Evolutionary conservation across 2,113 vertebrate species (phyloP).

Genomic region (Ciconia maguari): DNA sequence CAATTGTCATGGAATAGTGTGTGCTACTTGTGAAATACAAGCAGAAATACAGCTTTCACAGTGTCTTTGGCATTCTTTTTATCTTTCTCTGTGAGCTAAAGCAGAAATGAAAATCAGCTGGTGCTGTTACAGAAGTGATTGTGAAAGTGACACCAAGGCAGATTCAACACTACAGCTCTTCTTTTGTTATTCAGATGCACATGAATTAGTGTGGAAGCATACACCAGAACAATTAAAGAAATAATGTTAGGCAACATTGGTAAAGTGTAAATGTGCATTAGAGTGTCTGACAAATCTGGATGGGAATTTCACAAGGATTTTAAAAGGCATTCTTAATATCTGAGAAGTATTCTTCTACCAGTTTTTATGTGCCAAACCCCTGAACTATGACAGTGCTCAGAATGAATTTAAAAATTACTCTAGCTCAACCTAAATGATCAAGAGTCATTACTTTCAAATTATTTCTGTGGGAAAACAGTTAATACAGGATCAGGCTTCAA

Average conservation of each 20-base stretch:
- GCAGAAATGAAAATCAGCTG: background rate
- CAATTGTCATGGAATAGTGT: background rate
- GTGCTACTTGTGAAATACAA: background rate
- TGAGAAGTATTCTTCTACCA: background rate
- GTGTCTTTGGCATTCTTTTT: background rate
- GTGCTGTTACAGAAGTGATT: background rate
- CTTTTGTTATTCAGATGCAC: background rate
- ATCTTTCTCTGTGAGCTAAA: background rate
- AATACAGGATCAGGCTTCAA: background rate
- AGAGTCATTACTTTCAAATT: background rate
- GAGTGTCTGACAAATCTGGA: background rate
- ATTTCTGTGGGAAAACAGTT: background rate
- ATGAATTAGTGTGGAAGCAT: background rate
- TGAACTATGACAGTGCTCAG: background rate
- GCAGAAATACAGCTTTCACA: background rate
- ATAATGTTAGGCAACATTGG: background rate
- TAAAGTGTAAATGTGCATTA: background rate
- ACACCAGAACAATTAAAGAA: background rate
- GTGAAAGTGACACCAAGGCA: background rate
- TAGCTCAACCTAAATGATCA: background rate
- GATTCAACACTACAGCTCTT: background rate
- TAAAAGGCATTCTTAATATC: background rate
- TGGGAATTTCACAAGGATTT: background rate
- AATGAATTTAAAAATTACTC: background rate
- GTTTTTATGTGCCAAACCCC: background rate